These are phyloP conservation scores for Caenorhabditis sp. DNA, from an alignment of 2,888 invertebrate species.

Conservation along the genomic window DNA sequence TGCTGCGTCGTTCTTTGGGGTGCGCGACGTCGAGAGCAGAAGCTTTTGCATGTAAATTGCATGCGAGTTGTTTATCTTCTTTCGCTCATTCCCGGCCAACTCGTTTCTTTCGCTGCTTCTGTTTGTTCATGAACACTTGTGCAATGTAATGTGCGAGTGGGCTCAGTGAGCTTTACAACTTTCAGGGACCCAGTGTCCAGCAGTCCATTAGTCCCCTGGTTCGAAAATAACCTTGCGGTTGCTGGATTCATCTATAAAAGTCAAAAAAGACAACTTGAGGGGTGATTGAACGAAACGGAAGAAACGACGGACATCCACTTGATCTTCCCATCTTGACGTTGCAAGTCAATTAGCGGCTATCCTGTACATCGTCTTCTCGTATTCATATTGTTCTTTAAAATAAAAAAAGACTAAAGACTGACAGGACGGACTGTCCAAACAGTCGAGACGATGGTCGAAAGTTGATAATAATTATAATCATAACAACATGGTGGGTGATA, in stretches of 20 bases:
- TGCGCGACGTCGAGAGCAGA: neutral
- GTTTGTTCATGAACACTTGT: constrained; percentile 37
- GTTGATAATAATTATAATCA: constrained; percentile 5
- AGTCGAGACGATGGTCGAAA: neutral
- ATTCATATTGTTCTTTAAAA: neutral
- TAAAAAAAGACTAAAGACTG: neutral
- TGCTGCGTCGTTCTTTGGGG: constrained; percentile 40
- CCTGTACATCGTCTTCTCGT: neutral
- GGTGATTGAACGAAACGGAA: no score
- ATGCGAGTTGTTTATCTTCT: constrained; percentile 37
- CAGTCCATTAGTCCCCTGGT: neutral
- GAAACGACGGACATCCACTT: no score
- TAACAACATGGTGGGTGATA: constrained; percentile 18
- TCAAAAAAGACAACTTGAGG: no score
- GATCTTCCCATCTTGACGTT: neutral
- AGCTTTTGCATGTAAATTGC: constrained; percentile 44
- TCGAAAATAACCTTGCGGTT: no score
- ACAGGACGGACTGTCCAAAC: neutral
- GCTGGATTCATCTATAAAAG: no score
- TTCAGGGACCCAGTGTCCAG: neutral
- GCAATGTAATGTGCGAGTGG: constrained; percentile 24
- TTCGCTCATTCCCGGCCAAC: neutral
- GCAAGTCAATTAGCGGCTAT: neutral
- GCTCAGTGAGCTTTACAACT: constrained; percentile 6
- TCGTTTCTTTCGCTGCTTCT: constrained; percentile 25